Conservation (phyloP, 2,797 vertebrate genomes). For the Syngnathus rostellatus region DNA sequence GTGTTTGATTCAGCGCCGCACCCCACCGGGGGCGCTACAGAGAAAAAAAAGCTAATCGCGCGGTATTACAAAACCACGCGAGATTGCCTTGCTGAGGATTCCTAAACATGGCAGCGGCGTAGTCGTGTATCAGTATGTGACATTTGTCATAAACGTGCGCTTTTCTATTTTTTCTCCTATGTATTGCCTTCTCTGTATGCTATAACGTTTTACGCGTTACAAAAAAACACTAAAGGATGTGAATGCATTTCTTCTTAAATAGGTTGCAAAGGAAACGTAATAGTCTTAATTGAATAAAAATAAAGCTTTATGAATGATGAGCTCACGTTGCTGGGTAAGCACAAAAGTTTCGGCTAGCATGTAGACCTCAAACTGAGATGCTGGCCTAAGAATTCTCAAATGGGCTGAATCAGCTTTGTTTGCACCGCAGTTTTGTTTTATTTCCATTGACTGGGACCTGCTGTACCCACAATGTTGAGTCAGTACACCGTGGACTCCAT, state of each 20-base stretch:
- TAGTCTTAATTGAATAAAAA: too few species aligned
- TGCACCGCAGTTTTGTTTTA: constrained; percentile 4
- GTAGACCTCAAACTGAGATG: constrained; percentile 10
- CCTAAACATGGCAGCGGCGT: constrained; percentile 75
- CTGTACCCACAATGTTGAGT: constrained; percentile 8
- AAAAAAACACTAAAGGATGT: too few species aligned
- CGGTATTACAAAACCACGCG: constrained; percentile 20
- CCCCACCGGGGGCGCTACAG: constrained; percentile 21
- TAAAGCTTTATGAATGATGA: constrained; percentile 87
- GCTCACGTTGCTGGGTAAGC: constrained; percentile 92
- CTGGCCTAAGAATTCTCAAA: constrained; percentile 9
- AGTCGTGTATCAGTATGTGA: constrained; percentile 90
- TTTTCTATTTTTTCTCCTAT: too few species aligned
- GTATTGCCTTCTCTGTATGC: too few species aligned
- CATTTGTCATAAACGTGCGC: constrained; percentile 3
- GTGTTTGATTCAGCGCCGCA: neutral
- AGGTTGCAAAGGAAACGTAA: too few species aligned
- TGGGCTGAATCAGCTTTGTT: constrained; percentile 21
- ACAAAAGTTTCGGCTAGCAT: constrained; percentile 17
- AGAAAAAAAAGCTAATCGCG: neutral
- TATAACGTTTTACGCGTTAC: too few species aligned
- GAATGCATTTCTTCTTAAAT: too few species aligned
- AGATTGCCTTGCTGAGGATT: constrained; percentile 44
- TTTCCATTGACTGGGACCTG: neutral
- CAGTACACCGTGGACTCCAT: neutral